phyloP scores from a whole-genome alignment of 1,140 invertebrate species.

The Leptoteleia sp. region DNA sequence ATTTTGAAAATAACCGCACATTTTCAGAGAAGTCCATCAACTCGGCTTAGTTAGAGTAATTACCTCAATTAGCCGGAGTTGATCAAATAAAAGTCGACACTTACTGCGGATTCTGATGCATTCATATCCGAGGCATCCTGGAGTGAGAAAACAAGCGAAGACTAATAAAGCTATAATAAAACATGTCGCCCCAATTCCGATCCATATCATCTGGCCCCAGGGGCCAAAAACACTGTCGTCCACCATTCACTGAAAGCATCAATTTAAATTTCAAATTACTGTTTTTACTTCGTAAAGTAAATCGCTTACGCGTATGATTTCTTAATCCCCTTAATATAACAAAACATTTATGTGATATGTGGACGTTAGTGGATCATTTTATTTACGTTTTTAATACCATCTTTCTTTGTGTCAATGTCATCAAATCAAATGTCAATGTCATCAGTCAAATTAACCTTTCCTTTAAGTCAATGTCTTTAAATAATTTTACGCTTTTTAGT shows the following conservation, averaged over 20 bases:
- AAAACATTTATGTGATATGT: too few relatives aligned
- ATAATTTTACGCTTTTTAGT: too few relatives aligned
- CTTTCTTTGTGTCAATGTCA: too few relatives aligned
- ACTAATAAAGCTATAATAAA: constrained; percentile 74
- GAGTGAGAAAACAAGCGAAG: constrained; percentile 79
- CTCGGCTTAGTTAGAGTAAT: constrained; percentile 54
- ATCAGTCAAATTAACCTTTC: too few relatives aligned
- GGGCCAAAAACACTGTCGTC: constrained; percentile 76
- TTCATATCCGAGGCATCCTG: constrained; percentile 79
- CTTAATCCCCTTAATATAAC: too few relatives aligned
- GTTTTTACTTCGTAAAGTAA: not conserved
- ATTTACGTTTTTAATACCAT: not conserved
- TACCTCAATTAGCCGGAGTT: constrained; percentile 33
- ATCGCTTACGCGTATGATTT: not conserved
- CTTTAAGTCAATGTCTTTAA: too few relatives aligned
- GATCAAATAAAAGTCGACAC: constrained; percentile 56
- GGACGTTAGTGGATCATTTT: too few relatives aligned
- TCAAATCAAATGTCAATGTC: too few relatives aligned
- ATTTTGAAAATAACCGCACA: constrained; percentile 1
- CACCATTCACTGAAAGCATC: constrained; percentile 76
- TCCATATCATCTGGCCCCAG: constrained; percentile 78
- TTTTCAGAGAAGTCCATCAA: constrained; percentile 29
- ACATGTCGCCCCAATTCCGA: constrained; percentile 71
- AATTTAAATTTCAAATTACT: not conserved
- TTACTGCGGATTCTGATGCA: constrained; percentile 76